Evolutionary conservation across 1,140 invertebrate species (phyloP).

Genomic region (Aphidius gifuensis): DNA sequence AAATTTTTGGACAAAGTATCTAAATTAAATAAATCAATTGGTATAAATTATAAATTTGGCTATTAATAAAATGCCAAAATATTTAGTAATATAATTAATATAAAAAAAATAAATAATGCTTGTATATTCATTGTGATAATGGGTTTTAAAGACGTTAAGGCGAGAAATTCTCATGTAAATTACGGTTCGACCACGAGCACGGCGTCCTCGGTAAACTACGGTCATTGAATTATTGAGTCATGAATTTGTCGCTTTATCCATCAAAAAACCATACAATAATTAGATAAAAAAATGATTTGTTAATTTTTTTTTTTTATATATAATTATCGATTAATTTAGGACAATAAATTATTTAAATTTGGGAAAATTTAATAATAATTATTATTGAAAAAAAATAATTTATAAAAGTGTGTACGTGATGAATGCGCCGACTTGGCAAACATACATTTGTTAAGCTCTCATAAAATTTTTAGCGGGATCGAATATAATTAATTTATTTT

Average conservation of each 20-base stretch:
- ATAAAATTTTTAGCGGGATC: background rate
- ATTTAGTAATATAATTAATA: slow-evolving; percentile 12
- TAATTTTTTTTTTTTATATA: background rate
- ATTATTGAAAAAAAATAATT: background rate
- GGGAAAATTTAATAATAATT: slow-evolving; percentile 8
- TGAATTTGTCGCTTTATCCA: slow-evolving; percentile 43
- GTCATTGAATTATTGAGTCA: slow-evolving; percentile 26
- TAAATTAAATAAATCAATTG: background rate
- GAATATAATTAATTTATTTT: background rate
- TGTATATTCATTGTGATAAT: background rate
- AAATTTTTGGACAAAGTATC: background rate
- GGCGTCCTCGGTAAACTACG: slow-evolving; percentile 44
- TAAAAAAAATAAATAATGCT: slow-evolving; percentile 4
- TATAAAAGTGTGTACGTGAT: slow-evolving; percentile 15
- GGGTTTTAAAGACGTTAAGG: slow-evolving; percentile 17
- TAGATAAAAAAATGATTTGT: slow-evolving; percentile 2
- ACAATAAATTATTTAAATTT: slow-evolving; percentile 13
- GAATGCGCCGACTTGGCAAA: slow-evolving; percentile 16
- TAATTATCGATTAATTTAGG: background rate
- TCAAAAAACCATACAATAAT: slow-evolving; percentile 32
- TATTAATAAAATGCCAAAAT: background rate
- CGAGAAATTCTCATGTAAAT: slow-evolving; percentile 33
- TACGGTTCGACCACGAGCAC: slow-evolving; percentile 31
- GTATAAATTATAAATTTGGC: background rate
- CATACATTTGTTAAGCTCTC: slow-evolving; percentile 38